A percentile compares a stretch with the other conserved stretches of the same genome.
phyloP scores from a whole-genome alignment of 2,113 vertebrate species.

The Megaceryle torquata region DNA sequence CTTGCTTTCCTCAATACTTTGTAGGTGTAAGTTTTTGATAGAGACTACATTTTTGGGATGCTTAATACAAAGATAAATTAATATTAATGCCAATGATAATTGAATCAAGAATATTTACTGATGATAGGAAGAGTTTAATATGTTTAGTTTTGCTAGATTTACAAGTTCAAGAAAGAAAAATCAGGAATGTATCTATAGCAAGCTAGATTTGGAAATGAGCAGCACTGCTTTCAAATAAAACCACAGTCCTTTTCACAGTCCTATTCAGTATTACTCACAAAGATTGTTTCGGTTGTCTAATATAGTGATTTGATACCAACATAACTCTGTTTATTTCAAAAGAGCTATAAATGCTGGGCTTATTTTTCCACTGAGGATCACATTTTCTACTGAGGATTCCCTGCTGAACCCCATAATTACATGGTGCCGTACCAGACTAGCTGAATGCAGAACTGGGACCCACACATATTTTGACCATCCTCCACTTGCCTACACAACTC shows the following conservation, averaged over 20 bases:
- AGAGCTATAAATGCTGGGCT: not conserved
- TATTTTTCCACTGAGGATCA: not conserved
- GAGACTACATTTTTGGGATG: not conserved
- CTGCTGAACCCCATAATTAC: accelerated
- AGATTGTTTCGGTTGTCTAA: not conserved
- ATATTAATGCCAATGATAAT: not conserved
- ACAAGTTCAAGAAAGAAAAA: not conserved
- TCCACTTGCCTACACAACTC: not conserved
- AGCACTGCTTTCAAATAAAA: not conserved
- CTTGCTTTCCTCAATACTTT: not conserved
- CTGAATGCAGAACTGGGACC: not conserved
- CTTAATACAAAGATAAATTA: not conserved
- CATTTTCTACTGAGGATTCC: not conserved
- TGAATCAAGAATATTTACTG: not conserved
- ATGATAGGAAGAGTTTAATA: not conserved
- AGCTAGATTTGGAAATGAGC: not conserved
- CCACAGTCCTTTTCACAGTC: not conserved
- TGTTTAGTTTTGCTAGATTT: not conserved
- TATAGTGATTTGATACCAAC: not conserved
- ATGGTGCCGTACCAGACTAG: not conserved
- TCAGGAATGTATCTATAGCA: not conserved
- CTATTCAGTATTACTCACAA: not conserved
- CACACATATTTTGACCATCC: accelerated
- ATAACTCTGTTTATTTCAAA: not conserved
- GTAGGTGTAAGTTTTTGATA: not conserved